Conservation (phyloP, 1,140 invertebrate species). For the Drosophila hydei region DNA sequence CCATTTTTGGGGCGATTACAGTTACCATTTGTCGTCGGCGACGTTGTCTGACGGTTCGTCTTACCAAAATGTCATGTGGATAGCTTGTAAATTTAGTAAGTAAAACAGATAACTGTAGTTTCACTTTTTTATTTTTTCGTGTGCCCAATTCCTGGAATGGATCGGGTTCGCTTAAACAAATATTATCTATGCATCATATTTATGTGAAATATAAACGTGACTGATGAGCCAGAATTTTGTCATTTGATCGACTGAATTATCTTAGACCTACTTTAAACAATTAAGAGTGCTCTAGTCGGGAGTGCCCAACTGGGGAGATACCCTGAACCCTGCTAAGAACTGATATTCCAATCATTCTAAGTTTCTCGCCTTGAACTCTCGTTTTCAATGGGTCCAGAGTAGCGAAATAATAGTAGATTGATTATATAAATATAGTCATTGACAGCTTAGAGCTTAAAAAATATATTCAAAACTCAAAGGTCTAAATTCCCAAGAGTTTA, state of each 20-base stretch:
- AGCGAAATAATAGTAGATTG: no score
- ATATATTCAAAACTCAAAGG: no score
- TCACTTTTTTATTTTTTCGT: slow-evolving; percentile 50
- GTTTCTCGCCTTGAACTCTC: no score
- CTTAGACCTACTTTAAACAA: no score
- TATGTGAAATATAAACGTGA: slow-evolving; percentile 40
- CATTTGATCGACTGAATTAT: background rate
- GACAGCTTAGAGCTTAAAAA: no score
- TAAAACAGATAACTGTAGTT: slow-evolving; percentile 71
- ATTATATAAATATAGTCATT: no score
- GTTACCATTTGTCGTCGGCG: slow-evolving; percentile 46
- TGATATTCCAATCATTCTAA: no score
- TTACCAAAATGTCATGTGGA: slow-evolving; percentile 54
- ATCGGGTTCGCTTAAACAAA: slow-evolving; percentile 42
- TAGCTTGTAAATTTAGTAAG: slow-evolving; percentile 63
- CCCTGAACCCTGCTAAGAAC: no score
- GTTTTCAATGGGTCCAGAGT: no score
- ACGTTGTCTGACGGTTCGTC: slow-evolving; percentile 7
- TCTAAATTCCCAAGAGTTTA: no score
- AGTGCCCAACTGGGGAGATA: no score
- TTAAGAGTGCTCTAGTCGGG: no score
- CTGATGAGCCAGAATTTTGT: slow-evolving; percentile 13
- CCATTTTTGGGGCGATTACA: slow-evolving; percentile 56
- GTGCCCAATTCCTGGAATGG: slow-evolving; percentile 62
- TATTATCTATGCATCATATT: slow-evolving; percentile 26